Conservation (phyloP, 1,140 invertebrate genomes). For the Penaeus japonicus region DNA sequence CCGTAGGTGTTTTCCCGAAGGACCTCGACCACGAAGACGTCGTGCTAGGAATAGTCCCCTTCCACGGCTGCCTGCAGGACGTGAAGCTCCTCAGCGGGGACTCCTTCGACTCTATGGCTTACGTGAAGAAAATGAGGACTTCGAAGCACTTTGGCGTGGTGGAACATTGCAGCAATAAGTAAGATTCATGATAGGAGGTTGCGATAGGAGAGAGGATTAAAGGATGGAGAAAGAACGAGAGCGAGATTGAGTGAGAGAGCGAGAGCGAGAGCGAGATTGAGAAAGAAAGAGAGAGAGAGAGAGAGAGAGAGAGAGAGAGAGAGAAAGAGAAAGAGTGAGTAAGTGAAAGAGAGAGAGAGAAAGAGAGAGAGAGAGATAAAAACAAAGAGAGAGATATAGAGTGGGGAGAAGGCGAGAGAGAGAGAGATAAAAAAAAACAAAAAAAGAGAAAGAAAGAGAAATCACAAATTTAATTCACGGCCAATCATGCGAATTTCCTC, state of each 20-base stretch:
- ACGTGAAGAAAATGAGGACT: not conserved
- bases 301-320: not conserved
- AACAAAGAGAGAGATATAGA: not conserved
- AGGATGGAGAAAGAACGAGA: not conserved
- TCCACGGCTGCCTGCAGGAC: conserved; percentile 41
- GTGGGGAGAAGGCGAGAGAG: not conserved
- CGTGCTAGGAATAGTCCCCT: conserved; percentile 1
- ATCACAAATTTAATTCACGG: not conserved
- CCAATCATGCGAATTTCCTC: not conserved
- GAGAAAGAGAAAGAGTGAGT: not conserved
- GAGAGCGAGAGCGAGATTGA: not conserved
- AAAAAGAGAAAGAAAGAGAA: not conserved
- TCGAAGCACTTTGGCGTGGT: not conserved
- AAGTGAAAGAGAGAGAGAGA: not conserved
- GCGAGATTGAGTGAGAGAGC: not conserved
- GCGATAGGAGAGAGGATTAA: not conserved
- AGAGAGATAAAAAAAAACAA: not conserved
- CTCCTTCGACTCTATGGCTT: not conserved
- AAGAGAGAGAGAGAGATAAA: conserved; percentile 10
- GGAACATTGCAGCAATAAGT: conserved; percentile 32
- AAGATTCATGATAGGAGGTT: not conserved
- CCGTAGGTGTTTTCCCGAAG: conserved; percentile 1
- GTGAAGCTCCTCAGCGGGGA: conserved; percentile 14
- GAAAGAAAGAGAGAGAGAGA: not conserved
- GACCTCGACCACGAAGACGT: not conserved